Conservation (phyloP, 2,797 vertebrate species). For the Pristis pectinata region DNA sequence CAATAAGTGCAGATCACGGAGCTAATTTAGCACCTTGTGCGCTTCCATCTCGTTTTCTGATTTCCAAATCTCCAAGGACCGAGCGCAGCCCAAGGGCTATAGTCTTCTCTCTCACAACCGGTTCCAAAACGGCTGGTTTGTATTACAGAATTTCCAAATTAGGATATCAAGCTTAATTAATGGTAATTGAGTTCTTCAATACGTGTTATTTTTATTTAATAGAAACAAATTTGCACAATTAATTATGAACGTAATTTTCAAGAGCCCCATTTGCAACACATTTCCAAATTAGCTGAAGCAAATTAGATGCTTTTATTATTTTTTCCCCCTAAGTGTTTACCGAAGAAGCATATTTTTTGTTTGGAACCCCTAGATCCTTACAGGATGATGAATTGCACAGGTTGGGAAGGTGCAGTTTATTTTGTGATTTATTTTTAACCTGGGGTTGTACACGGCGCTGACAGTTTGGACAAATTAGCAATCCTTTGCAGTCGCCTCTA, state of each 20-base stretch:
- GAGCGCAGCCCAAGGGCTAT: conserved; percentile 90
- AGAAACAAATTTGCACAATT: conserved; percentile 99
- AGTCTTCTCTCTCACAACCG: conserved; percentile 83
- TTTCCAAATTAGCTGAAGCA: conserved; percentile 27
- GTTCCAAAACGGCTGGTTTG: conserved; percentile 94
- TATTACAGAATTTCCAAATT: conserved; percentile 97
- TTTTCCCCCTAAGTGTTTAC: not conserved
- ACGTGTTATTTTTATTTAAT: conserved; percentile 99
- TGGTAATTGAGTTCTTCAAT: conserved; percentile 99
- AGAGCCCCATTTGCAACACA: conserved; percentile 88
- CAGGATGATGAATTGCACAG: conserved; percentile 58
- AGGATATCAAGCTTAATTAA: conserved; percentile 99
- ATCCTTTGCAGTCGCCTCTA: conserved; percentile 80
- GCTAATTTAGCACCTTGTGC: conserved; percentile 99
- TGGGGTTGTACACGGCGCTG: conserved; percentile 86
- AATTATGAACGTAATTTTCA: conserved; percentile 96
- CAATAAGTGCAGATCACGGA: conserved; percentile 99
- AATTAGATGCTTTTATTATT: conserved; percentile 26
- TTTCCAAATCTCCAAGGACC: conserved; percentile 98
- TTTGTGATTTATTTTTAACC: conserved; percentile 92
- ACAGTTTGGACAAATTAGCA: conserved; percentile 95
- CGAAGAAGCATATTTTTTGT: conserved; percentile 42
- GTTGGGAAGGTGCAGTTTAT: conserved; percentile 67
- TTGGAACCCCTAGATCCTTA: conserved; percentile 24
- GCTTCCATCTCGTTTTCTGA: conserved; percentile 99